phyloP scores from a whole-genome alignment of 2,113 vertebrate species.

The Pelvicachromis taeniatus region DNA sequence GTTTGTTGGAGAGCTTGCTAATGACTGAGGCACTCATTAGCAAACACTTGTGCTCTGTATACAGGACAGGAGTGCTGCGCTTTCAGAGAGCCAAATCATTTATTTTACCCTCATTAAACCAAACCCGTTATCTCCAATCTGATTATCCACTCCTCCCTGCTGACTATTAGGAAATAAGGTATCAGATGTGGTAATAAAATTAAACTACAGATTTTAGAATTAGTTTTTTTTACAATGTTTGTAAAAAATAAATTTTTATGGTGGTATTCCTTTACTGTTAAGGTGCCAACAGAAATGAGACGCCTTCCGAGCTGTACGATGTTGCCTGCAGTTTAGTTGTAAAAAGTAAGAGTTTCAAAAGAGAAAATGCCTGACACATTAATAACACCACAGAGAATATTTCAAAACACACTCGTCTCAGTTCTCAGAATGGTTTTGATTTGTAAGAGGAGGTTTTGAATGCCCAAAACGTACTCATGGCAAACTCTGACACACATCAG shows the following conservation, averaged over 20 bases:
- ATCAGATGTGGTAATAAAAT: not conserved
- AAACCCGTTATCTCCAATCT: not conserved
- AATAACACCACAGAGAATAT: not conserved
- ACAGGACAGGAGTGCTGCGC: not conserved
- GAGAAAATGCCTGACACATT: not conserved
- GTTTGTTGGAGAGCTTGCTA: constrained; percentile 11
- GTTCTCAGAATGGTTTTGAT: not conserved
- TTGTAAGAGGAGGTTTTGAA: not conserved
- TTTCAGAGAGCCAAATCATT: constrained; percentile 11
- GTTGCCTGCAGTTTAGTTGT: not conserved
- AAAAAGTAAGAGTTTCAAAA: not conserved
- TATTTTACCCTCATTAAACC: constrained; percentile 15
- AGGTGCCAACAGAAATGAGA: not conserved
- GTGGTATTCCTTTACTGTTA: not conserved
- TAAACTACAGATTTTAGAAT: not conserved
- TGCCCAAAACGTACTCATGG: not conserved
- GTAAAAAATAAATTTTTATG: not conserved
- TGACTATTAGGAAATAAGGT: not conserved
- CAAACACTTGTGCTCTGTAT: not conserved
- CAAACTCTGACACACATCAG: not conserved
- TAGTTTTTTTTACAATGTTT: not conserved
- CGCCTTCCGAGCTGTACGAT: not conserved
- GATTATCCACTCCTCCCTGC: not conserved
- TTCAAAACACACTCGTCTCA: not conserved
- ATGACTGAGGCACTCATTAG: constrained; percentile 12